These are phyloP conservation scores for Brachionus manjavacas DNA, from an alignment of 1,140 invertebrate species.

Conservation along the genomic window DNA sequence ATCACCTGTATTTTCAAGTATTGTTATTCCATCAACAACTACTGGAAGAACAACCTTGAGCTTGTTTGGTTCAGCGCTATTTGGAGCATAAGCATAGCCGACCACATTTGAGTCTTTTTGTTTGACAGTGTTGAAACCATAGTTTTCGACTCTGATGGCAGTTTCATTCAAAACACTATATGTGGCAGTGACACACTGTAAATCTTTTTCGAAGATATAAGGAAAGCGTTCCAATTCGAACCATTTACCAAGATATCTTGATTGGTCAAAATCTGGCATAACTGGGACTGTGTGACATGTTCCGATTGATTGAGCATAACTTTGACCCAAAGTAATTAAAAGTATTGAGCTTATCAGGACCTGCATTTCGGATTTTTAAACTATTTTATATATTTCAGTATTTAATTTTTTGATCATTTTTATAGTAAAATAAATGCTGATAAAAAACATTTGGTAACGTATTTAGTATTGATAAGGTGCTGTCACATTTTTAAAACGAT, in stretches of 20 bases:
- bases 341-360: not conserved
- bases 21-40: not conserved
- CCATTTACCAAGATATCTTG: constrained; percentile 21
- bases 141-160: not conserved
- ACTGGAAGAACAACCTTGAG: constrained; percentile 18
- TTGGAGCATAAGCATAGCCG: not conserved
- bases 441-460: constrained; percentile 11
- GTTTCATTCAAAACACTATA: constrained; percentile 19
- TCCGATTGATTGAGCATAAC: not conserved
- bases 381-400: not conserved
- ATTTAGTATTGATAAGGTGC: not conserved
- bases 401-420: not conserved
- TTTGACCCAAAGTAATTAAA: not conserved
- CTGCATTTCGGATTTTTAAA: constrained; percentile 20
- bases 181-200: constrained; percentile 8
- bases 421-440: not conserved
- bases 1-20: not conserved
- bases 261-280: not conserved
- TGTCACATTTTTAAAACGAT: not conserved
- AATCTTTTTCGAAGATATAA: constrained; percentile 30
- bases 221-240: constrained; percentile 14
- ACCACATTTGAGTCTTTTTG: not conserved
- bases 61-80: constrained; percentile 16
- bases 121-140: constrained; percentile 30
- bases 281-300: not conserved